phyloP scores from a whole-genome alignment of 2,888 invertebrate species.

The Lamellibrachia satsuma region DNA sequence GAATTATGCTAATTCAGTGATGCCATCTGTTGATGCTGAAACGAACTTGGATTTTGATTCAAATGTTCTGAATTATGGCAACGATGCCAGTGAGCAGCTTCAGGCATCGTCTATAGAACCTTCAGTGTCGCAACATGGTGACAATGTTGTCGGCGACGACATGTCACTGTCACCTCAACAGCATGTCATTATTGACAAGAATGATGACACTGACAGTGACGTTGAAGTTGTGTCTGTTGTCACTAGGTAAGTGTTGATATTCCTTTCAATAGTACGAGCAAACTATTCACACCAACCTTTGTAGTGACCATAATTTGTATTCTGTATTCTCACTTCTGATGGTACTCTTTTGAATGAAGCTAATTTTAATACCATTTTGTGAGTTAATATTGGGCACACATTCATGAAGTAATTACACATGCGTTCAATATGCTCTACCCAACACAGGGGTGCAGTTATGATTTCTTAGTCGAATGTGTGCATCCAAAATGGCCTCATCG shows the following conservation, averaged over 20 bases:
- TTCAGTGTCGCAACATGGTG: no score
- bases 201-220: constrained; percentile 60
- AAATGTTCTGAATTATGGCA: no score
- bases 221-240: constrained; percentile 66
- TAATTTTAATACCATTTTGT: neutral
- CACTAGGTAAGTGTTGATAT: constrained; percentile 42
- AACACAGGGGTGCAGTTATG: no score
- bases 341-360: neutral
- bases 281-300: neutral
- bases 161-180: neutral
- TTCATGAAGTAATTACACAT: neutral
- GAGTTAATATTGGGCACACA: neutral
- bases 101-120: no score
- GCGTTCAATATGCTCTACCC: no score
- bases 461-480: no score
- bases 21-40: neutral
- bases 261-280: neutral
- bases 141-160: neutral
- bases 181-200: constrained; percentile 69
- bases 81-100: no score
- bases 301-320: neutral
- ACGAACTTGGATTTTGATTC: no score
- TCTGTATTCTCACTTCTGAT: neutral
- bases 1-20: neutral
- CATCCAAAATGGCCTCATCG: no score